Evolutionary conservation across 2,888 invertebrate species (phyloP).

Genomic region (Pseudoips prasinana): DNA sequence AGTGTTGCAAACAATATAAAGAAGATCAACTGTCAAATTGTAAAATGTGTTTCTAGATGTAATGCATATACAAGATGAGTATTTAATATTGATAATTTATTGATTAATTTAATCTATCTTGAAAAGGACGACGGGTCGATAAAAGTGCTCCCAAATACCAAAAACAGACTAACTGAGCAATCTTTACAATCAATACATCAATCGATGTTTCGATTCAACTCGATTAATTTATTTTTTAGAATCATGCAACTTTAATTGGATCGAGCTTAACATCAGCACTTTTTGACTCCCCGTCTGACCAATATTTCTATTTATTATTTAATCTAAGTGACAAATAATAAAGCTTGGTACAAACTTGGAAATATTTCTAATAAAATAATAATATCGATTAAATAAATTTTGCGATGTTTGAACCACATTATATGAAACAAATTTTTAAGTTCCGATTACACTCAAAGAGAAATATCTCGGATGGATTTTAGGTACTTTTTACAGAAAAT

Average conservation of each 20-base stretch:
- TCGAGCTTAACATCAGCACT: conserved; percentile 18
- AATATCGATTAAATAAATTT: background rate
- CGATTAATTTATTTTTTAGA: conserved; percentile 1
- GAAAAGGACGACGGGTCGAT: conserved; percentile 25
- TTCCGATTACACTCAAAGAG: no score
- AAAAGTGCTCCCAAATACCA: conserved; percentile 26
- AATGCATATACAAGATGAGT: conserved; percentile 27
- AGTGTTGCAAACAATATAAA: conserved; percentile 19
- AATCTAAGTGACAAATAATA: conserved; percentile 21
- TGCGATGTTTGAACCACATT: no score
- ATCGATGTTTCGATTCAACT: no score
- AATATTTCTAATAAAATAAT: no score
- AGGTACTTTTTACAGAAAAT: no score
- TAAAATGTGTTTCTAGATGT: conserved; percentile 32
- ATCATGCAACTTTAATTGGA: conserved; percentile 9
- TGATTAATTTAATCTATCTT: conserved; percentile 26
- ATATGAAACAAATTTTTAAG: no score
- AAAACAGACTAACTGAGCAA: conserved; percentile 5
- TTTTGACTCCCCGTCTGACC: conserved; percentile 13
- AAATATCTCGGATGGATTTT: no score
- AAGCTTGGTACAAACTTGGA: background rate
- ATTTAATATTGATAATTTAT: conserved; percentile 23
- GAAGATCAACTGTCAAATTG: conserved; percentile 37
- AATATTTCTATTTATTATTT: conserved; percentile 28
- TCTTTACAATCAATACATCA: no score